phyloP scores from a whole-genome alignment of 2,113 vertebrate genomes.

The Mandrillus leucophaeus region DNA sequence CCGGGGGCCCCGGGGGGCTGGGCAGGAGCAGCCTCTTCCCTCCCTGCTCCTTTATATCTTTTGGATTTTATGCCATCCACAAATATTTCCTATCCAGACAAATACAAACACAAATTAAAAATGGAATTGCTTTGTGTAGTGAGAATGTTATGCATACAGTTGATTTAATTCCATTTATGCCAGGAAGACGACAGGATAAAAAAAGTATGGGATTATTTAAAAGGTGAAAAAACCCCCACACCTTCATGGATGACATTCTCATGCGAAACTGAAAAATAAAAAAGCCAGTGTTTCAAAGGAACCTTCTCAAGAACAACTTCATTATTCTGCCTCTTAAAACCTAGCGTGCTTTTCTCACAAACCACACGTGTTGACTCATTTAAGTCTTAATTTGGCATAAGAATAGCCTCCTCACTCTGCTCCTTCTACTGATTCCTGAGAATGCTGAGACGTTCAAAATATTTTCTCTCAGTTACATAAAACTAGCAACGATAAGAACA shows the following conservation, averaged over 20 bases:
- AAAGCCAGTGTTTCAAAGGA: not conserved
- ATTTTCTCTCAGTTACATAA: slow-evolving; percentile 72
- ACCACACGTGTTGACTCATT: slow-evolving; percentile 76
- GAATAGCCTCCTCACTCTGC: slow-evolving; percentile 73
- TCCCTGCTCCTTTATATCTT: not conserved
- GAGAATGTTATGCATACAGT: not conserved
- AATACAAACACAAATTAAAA: not conserved
- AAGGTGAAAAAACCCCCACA: not conserved
- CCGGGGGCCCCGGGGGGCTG: not conserved
- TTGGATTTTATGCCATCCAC: not conserved
- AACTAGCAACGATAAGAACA: not conserved
- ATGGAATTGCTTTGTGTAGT: not conserved
- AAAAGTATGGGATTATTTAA: not conserved
- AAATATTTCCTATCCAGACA: not conserved
- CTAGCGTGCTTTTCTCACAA: slow-evolving; percentile 68
- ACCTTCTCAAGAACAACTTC: slow-evolving; percentile 18
- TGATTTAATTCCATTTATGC: not conserved
- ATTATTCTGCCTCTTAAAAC: slow-evolving; percentile 63
- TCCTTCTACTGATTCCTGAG: slow-evolving; percentile 61
- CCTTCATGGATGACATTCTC: not conserved
- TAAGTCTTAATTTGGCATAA: slow-evolving; percentile 69
- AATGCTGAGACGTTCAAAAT: slow-evolving; percentile 71
- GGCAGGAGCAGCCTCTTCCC: too few species aligned
- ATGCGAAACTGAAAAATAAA: not conserved
- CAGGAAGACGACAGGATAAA: not conserved